Conservation (phyloP, 2,888 invertebrate species). For the Cheilosia pagana region DNA sequence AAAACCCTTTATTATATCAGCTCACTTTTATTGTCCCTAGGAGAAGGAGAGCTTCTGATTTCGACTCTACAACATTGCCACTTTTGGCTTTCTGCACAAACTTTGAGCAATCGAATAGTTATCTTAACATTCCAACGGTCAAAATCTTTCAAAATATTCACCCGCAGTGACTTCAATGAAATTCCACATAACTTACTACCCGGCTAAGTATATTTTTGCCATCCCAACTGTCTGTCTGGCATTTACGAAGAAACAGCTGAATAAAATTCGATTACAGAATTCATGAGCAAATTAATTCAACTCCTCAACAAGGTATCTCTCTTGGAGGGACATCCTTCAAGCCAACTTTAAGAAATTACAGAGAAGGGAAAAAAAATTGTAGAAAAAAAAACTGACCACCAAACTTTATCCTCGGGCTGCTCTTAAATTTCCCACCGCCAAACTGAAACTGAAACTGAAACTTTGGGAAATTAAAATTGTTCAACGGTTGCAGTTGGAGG, state of each 20-base stretch:
- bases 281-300: constrained; percentile 58
- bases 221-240: neutral
- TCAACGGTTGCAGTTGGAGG: constrained; percentile 35
- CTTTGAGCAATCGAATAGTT: too few relatives aligned
- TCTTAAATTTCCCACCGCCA: constrained; percentile 36
- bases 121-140: too few relatives aligned
- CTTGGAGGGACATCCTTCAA: constrained; percentile 23
- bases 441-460: constrained; percentile 56
- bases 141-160: too few relatives aligned
- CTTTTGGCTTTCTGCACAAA: too few relatives aligned
- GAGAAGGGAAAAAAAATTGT: neutral
- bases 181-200: neutral
- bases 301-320: constrained; percentile 33
- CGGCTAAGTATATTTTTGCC: too few relatives aligned
- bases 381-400: constrained; percentile 27
- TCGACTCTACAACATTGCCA: too few relatives aligned
- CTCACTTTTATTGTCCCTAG: too few relatives aligned
- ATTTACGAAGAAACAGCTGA: constrained; percentile 1
- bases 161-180: too few relatives aligned
- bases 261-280: constrained; percentile 49
- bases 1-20: too few relatives aligned
- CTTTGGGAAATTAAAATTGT: constrained; percentile 72
- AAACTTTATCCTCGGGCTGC: constrained; percentile 45
- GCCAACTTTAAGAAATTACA: constrained; percentile 26
- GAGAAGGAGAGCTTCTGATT: too few relatives aligned